Evolutionary conservation across 2,797 vertebrate genomes (phyloP).

Genomic region (Craterocephalus amniculus): DNA sequence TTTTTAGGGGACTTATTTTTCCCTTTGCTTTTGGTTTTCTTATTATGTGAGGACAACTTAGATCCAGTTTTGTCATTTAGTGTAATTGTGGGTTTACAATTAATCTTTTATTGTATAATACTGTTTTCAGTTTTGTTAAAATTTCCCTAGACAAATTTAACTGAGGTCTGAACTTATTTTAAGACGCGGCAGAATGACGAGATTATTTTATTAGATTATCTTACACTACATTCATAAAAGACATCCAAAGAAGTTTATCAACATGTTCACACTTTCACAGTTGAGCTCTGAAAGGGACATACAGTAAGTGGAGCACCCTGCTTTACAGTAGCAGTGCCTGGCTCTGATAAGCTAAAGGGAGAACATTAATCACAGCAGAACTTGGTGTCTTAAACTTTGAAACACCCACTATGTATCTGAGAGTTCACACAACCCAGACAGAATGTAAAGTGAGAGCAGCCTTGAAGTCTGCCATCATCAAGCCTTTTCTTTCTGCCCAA

Average conservation of each 20-base stretch:
- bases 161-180: too few relatives aligned
- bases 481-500: background rate
- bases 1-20: too few relatives aligned
- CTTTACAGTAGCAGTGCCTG: background rate
- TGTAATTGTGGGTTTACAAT: too few relatives aligned
- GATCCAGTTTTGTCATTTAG: too few relatives aligned
- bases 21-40: too few relatives aligned
- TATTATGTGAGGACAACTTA: too few relatives aligned
- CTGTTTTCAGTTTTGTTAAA: too few relatives aligned
- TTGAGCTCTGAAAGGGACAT: background rate
- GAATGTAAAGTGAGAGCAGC: background rate
- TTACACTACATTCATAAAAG: background rate
- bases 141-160: too few relatives aligned
- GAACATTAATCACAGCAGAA: constrained; percentile 45
- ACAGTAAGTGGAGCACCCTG: background rate
- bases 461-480: background rate
- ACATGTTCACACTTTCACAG: background rate
- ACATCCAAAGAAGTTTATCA: background rate
- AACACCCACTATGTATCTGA: background rate
- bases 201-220: too few relatives aligned
- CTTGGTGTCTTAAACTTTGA: background rate
- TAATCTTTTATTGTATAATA: too few relatives aligned
- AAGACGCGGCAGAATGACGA: too few relatives aligned
- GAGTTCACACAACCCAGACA: background rate
- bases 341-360: constrained; percentile 17